Conservation (phyloP, 2,113 vertebrate species). For the Corythaeola cristata region DNA sequence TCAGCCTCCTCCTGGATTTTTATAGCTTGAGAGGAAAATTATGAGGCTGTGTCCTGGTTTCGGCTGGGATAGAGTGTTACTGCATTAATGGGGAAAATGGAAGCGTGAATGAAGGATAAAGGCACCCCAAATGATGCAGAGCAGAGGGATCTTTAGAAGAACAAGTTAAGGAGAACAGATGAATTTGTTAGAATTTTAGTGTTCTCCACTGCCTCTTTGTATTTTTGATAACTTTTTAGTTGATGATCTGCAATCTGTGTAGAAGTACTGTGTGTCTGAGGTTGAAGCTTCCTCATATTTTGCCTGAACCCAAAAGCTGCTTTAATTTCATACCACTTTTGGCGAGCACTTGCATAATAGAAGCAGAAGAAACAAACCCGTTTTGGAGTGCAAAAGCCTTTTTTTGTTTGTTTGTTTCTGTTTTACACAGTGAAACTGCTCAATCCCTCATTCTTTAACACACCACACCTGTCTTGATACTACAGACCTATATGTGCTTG, state of each 20-base stretch:
- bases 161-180: neutral
- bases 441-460: neutral
- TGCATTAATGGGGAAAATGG: neutral
- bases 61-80: too few species aligned
- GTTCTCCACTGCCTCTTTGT: neutral
- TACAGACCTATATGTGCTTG: fast-evolving
- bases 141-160: neutral
- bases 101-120: neutral
- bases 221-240: neutral
- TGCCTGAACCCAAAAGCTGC: neutral
- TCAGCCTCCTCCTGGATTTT: neutral
- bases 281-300: neutral
- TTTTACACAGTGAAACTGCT: neutral
- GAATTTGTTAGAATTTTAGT: neutral
- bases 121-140: neutral
- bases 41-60: neutral
- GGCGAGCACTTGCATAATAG: neutral
- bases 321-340: neutral
- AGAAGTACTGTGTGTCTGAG: neutral
- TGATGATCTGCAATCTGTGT: neutral
- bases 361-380: neutral
- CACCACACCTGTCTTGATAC: fast-evolving
- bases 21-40: neutral
- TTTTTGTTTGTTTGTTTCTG: neutral
- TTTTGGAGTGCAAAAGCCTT: neutral